A percentile compares a stretch with the other conserved stretches of the same genome.
Evolutionary conservation across 2,113 vertebrate genomes (phyloP).

Genomic region (Hyperopisus bebe): DNA sequence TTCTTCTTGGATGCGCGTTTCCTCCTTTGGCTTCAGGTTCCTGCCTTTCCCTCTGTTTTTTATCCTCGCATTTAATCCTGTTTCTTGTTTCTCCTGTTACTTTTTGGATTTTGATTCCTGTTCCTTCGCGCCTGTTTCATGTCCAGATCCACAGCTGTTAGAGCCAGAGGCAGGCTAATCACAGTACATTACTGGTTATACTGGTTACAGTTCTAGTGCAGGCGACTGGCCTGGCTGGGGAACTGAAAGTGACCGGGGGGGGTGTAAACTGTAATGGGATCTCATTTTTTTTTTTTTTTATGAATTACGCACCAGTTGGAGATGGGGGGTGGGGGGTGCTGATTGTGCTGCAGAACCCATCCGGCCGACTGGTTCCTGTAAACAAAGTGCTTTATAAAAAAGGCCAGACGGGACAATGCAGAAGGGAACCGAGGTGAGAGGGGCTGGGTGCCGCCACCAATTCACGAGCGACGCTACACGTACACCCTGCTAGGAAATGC

Average conservation of each 20-base stretch:
- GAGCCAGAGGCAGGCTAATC: neutral
- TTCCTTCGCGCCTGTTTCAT: neutral
- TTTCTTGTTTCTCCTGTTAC: neutral
- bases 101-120: neutral
- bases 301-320: neutral
- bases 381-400: constrained; percentile 11
- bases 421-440: neutral
- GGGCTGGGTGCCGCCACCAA: neutral
- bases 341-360: neutral
- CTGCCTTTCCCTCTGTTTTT: neutral
- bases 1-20: neutral
- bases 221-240: neutral
- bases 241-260: neutral
- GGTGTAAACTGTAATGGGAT: neutral
- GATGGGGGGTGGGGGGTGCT: neutral
- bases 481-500: neutral
- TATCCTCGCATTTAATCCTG: neutral
- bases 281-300: constrained; percentile 13
- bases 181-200: neutral
- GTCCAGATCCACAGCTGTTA: neutral
- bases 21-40: neutral
- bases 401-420: neutral
- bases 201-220: neutral
- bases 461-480: neutral
- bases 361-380: constrained; percentile 5